Evolutionary conservation across 1,140 invertebrate genomes (phyloP).

Genomic region (Apis dorsata): DNA sequence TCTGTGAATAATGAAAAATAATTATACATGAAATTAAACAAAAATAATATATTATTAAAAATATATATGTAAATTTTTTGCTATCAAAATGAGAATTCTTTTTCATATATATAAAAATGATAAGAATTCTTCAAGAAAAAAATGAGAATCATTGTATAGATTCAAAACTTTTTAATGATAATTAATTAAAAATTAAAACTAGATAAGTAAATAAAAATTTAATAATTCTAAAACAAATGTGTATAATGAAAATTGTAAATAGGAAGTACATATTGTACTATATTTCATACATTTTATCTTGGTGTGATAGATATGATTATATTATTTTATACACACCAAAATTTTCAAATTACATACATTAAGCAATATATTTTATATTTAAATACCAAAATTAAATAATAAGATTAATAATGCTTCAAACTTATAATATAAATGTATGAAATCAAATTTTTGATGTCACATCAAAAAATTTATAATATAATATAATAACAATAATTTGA

Average conservation of each 20-base stretch:
- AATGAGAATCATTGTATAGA: slow-evolving; percentile 4
- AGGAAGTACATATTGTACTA: slow-evolving; percentile 14
- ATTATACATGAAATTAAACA: background rate
- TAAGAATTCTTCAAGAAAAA: slow-evolving; percentile 10
- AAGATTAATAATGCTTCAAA: background rate
- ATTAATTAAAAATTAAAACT: slow-evolving; percentile 40
- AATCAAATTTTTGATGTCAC: background rate
- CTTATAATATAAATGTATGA: background rate
- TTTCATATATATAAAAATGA: background rate
- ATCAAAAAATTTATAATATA: background rate
- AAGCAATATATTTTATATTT: background rate
- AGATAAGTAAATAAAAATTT: slow-evolving; percentile 45
- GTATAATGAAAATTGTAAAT: slow-evolving; percentile 26
- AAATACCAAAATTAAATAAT: background rate
- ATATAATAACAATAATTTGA: background rate
- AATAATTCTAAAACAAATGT: slow-evolving; percentile 29
- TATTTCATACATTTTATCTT: slow-evolving; percentile 4
- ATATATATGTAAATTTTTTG: background rate
- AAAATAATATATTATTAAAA: background rate
- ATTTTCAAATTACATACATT: slow-evolving; percentile 7
- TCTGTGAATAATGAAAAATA: background rate
- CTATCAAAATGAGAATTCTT: background rate
- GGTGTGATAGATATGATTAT: slow-evolving; percentile 16
- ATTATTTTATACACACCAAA: slow-evolving; percentile 16
- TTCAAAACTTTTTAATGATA: slow-evolving; percentile 36